Conservation (phyloP, 1,140 invertebrate species). For the Dendroctonus valens region DNA sequence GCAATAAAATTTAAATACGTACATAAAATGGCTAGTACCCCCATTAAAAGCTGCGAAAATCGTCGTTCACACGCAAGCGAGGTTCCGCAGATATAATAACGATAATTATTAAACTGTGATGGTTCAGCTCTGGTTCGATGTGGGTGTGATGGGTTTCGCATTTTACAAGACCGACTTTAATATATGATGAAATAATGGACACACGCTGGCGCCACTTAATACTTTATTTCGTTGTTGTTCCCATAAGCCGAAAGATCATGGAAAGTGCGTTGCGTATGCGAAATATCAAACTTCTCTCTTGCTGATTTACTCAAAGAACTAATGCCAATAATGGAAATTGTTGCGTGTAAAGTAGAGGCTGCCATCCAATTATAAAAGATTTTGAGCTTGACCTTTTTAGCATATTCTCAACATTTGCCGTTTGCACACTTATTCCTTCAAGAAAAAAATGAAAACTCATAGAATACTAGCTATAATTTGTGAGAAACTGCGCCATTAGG, state of each 20-base stretch:
- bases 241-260: slow-evolving; percentile 8
- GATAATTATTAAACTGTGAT: slow-evolving; percentile 32
- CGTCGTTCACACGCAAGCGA: slow-evolving; percentile 29
- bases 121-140: slow-evolving; percentile 15
- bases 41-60: slow-evolving; percentile 22
- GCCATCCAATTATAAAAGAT: no score
- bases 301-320: no score
- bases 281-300: no score
- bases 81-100: slow-evolving; percentile 27
- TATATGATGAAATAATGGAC: slow-evolving; percentile 31
- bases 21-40: slow-evolving; percentile 15
- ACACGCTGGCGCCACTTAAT: slow-evolving; percentile 29
- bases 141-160: slow-evolving; percentile 31
- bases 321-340: not conserved
- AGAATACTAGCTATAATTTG: no score
- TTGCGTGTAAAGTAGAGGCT: not conserved
- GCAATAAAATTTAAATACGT: slow-evolving; percentile 12
- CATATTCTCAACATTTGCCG: no score
- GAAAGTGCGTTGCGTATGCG: slow-evolving; percentile 4
- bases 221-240: slow-evolving; percentile 24
- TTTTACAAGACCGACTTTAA: slow-evolving; percentile 31
- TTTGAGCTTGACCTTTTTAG: no score
- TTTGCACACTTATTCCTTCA: no score
- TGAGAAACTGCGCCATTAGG: no score
- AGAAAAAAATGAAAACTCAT: no score